A percentile compares a stretch with the other conserved stretches of the same genome.
These are phyloP conservation scores for Psilopsiagon aymara DNA, from an alignment of 2,113 vertebrate species.

Conservation along the genomic window DNA sequence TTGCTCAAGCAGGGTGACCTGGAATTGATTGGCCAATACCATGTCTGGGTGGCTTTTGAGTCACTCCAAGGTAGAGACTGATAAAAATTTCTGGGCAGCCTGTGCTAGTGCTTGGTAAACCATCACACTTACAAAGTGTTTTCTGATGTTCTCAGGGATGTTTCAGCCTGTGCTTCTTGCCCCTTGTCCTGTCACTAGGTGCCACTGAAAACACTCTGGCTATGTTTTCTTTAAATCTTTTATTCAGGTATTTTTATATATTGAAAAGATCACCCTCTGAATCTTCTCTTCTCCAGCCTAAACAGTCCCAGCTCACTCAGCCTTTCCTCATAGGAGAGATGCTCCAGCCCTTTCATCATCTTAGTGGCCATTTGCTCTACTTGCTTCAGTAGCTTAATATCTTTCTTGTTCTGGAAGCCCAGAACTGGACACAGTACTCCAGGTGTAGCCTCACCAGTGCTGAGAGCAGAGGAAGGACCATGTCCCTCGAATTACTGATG, in stretches of 20 bases:
- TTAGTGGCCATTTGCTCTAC: not conserved
- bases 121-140: not conserved
- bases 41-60: not conserved
- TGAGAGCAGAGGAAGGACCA: not conserved
- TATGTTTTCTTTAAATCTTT: not conserved
- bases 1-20: not conserved
- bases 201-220: not conserved
- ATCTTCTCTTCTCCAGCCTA: not conserved
- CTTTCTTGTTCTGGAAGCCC: not conserved
- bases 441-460: not conserved
- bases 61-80: not conserved
- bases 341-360: not conserved
- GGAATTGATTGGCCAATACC: fast-evolving
- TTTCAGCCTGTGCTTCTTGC: not conserved
- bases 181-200: not conserved
- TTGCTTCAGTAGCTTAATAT: not conserved
- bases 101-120: not conserved
- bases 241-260: not conserved
- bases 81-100: not conserved
- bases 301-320: not conserved
- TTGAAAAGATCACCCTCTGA: not conserved
- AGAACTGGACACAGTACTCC: not conserved
- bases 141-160: not conserved
- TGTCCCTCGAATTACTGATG: fast-evolving
- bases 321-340: fast-evolving